Evolutionary conservation across 1,140 invertebrate species (phyloP).

Genomic region (Globodera ellingtonae): DNA sequence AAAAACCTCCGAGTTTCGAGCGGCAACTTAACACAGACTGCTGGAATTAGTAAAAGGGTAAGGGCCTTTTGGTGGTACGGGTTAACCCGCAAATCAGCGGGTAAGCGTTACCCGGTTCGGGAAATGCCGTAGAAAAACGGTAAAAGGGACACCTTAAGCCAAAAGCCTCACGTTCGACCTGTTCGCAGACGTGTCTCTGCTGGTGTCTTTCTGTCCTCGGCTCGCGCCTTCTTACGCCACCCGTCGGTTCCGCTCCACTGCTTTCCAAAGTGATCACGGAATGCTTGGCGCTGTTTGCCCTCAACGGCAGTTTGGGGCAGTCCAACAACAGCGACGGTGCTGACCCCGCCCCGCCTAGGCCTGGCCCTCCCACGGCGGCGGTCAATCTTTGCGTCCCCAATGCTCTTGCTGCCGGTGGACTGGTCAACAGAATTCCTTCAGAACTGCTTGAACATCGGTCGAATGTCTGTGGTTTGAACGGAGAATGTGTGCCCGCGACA

Average conservation of each 20-base stretch:
- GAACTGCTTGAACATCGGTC: constrained; percentile 16
- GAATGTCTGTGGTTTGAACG: background rate
- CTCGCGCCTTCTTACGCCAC: background rate
- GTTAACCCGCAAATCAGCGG: too few species aligned
- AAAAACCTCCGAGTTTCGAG: too few species aligned
- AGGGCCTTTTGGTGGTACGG: too few species aligned
- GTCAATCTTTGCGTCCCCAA: background rate
- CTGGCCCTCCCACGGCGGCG: too few species aligned
- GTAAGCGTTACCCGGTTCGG: too few species aligned
- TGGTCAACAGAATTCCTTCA: background rate
- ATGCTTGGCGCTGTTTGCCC: constrained; percentile 27
- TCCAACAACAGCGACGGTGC: constrained; percentile 13
- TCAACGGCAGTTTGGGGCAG: constrained; percentile 9
- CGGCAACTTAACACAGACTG: too few species aligned
- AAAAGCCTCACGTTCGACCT: background rate
- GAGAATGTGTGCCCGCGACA: background rate
- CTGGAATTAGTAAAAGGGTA: too few species aligned
- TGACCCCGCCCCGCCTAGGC: constrained; percentile 2
- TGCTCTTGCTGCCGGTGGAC: background rate
- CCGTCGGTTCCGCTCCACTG: background rate
- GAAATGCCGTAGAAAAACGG: too few species aligned
- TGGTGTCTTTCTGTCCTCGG: background rate
- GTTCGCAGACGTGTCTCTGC: background rate
- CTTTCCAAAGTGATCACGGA: constrained; percentile 25
- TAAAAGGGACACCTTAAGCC: too few species aligned